Evolutionary conservation across 2,888 invertebrate species (phyloP).

Genomic region (Sturmia bella): DNA sequence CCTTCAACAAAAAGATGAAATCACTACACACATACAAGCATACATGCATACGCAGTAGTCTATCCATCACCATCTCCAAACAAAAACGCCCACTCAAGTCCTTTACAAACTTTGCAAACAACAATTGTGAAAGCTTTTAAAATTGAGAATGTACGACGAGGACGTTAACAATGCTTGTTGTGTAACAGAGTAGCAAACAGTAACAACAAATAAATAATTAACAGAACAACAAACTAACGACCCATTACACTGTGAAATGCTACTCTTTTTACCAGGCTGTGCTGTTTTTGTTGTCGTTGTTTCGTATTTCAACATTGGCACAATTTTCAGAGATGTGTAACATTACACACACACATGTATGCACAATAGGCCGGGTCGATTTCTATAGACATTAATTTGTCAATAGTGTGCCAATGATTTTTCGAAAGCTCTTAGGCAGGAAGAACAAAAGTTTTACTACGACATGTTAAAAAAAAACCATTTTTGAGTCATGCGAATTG

Average conservation of each 20-base stretch:
- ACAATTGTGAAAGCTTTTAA: constrained; percentile 49
- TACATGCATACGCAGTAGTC: not conserved
- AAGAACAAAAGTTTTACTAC: too few relatives aligned
- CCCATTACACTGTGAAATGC: constrained; percentile 34
- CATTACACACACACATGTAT: too few relatives aligned
- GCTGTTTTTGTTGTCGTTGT: too few relatives aligned
- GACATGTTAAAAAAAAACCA: too few relatives aligned
- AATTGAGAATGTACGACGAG: constrained; percentile 29
- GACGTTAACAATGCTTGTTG: constrained; percentile 23
- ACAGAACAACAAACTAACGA: constrained; percentile 52
- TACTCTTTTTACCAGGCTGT: not conserved
- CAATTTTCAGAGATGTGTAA: constrained; percentile 38
- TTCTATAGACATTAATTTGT: too few relatives aligned
- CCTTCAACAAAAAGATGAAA: constrained; percentile 61
- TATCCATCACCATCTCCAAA: not conserved
- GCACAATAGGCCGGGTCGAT: too few relatives aligned
- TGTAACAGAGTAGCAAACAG: constrained; percentile 17
- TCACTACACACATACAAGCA: constrained; percentile 27
- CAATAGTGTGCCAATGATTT: too few relatives aligned
- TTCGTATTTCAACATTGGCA: not conserved
- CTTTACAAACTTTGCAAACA: constrained; percentile 2
- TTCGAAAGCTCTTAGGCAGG: too few relatives aligned
- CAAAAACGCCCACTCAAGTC: not conserved
- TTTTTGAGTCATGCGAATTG: too few relatives aligned
- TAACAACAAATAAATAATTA: constrained; percentile 42